Percentiles rank a stretch among this genome's conserved stretches.
Evolutionary conservation across 2,888 invertebrate genomes (phyloP).

Genomic region (Paralinhomoeus sp.): DNA sequence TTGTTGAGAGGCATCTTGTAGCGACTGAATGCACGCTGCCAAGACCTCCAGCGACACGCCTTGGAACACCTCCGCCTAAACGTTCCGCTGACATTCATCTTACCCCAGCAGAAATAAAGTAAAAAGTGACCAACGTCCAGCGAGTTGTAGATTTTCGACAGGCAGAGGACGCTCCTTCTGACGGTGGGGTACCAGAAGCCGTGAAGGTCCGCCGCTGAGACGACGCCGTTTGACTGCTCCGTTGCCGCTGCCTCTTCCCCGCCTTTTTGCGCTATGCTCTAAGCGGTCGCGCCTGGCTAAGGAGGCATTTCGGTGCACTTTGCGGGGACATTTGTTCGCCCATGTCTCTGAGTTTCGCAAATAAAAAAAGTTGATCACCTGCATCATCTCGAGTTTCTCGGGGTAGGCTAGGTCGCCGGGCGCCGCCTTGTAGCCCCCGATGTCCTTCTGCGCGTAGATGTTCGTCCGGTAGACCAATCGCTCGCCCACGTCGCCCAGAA

Average conservation of each 20-base stretch:
- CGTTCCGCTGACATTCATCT: slow-evolving; percentile 1
- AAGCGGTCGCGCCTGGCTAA: too few species aligned
- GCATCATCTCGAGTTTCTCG: slow-evolving; percentile 91
- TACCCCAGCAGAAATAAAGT: not conserved
- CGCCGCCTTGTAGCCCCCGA: slow-evolving; percentile 51
- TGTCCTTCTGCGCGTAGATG: slow-evolving; percentile 71
- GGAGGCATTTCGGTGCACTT: too few species aligned
- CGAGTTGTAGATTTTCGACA: slow-evolving; percentile 73
- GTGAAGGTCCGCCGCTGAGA: slow-evolving; percentile 79
- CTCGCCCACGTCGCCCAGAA: slow-evolving; percentile 61
- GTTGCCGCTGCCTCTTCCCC: too few species aligned
- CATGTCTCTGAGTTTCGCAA: too few species aligned
- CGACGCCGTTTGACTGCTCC: slow-evolving; percentile 21
- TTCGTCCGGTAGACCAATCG: slow-evolving; percentile 80
- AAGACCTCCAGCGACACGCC: slow-evolving; percentile 87
- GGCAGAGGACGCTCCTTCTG: slow-evolving; percentile 67
- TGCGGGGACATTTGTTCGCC: too few species aligned
- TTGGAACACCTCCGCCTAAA: slow-evolving; percentile 69
- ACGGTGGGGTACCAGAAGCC: slow-evolving; percentile 99
- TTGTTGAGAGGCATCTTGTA: slow-evolving; percentile 52
- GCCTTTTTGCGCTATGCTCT: too few species aligned
- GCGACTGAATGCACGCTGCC: slow-evolving; percentile 66
- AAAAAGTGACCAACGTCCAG: slow-evolving; percentile 38
- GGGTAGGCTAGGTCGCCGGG: slow-evolving; percentile 92
- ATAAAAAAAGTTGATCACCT: slow-evolving; percentile 30